Evolutionary conservation across 2,888 invertebrate species (phyloP).

Genomic region (Nyleta sp.): DNA sequence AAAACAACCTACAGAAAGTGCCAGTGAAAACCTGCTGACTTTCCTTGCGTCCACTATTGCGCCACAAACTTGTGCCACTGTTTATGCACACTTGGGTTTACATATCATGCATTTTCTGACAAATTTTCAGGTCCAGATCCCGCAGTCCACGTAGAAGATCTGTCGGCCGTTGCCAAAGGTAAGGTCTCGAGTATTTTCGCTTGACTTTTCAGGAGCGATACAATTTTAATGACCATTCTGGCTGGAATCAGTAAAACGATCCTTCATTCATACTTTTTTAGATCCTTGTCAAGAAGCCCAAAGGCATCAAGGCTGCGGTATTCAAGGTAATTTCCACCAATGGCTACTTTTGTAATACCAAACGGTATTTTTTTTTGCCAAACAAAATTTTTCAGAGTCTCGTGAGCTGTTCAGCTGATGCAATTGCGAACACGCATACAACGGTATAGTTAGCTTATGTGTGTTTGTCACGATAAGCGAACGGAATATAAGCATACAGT

Average conservation of each 20-base stretch:
- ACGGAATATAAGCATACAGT: constrained; percentile 33
- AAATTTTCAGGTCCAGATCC: constrained; percentile 78
- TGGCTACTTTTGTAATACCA: too few species aligned
- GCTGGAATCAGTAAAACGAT: constrained; percentile 72
- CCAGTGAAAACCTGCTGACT: constrained; percentile 41
- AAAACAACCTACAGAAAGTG: constrained; percentile 36
- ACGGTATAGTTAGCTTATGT: too few species aligned
- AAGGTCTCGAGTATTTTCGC: constrained; percentile 66
- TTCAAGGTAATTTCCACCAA: constrained; percentile 79
- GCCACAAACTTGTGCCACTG: constrained; percentile 52
- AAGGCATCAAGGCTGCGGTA: constrained; percentile 71
- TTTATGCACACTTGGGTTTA: constrained; percentile 69
- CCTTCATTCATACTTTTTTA: constrained; percentile 75
- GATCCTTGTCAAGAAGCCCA: too few species aligned
- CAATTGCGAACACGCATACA: too few species aligned
- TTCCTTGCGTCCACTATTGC: constrained; percentile 60
- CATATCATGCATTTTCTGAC: constrained; percentile 72
- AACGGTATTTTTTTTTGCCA: too few species aligned
- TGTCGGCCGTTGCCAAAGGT: constrained; percentile 75
- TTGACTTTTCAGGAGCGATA: constrained; percentile 73
- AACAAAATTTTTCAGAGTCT: constrained; percentile 75
- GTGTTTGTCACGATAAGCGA: constrained; percentile 60
- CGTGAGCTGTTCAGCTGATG: constrained; percentile 51
- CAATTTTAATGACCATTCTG: constrained; percentile 65
- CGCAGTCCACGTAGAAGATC: constrained; percentile 75